Base-by-base conservation (phyloP, 2,113 vertebrate species). In the Grammomys dolichurus region DNA sequence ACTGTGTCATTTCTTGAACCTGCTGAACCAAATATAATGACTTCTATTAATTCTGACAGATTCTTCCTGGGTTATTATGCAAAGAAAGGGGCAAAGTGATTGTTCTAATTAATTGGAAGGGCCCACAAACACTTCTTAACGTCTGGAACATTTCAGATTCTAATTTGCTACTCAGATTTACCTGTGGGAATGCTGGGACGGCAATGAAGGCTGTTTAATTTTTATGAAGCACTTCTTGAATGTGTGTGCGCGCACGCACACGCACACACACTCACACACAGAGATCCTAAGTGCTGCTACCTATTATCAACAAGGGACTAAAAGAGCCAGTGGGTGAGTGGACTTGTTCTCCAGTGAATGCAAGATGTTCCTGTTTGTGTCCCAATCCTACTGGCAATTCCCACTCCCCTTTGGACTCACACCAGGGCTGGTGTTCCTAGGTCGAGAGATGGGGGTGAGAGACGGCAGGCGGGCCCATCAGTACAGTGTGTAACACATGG, bases 191-290 rank as follows among this genome's bases (percentile, higher is more conserved):
- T 96, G 93, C 95, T 93, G 80, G 97, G 95, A 94, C 87, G 88
- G 86, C 96, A 97, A 98, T 56, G 95, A 97, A 98, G 90, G 90
- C 72, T 36, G 78, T 97, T 98, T 97, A 93, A 97, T 97, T 98
- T 97, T 95, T 96, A 97, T 93, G 11, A 31, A 96, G 95, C 22
- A 63, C n/a, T 72, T 19, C 70, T 72, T 72, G 36, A 17, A 36
- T 24, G 40, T 65, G 51, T 7, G 43, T 22, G 65, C 3, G 67
- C 28, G 36, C 13, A n/a, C 43, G 22, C 89, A 81, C 58, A 43
- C 20, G 58, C 12, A 60, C 33, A 40, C 93, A 95, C 97, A 89
- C 22, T 60, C 31, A 40, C 67, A 89, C 87, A 87, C 22, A 33
- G 43, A 31, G 77, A 54, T 88, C 36, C 63, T 0, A 0, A 40